These are phyloP conservation scores for Chionis minor DNA, from an alignment of 2,113 vertebrate genomes.

Conservation along the genomic window DNA sequence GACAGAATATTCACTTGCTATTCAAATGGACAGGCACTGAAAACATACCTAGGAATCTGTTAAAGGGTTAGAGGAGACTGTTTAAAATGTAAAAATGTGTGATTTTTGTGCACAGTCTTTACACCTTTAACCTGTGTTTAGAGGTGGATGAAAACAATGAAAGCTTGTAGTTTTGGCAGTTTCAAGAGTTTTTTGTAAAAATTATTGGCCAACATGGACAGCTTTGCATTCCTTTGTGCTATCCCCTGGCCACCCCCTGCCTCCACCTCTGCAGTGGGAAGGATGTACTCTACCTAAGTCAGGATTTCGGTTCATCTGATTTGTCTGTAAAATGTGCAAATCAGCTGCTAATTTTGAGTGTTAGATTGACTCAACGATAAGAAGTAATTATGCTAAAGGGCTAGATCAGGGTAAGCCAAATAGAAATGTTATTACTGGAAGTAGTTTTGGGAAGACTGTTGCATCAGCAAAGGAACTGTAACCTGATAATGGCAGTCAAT, in stretches of 20 bases:
- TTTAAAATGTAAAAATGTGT: background rate
- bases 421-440: constrained; percentile 52
- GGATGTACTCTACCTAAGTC: background rate
- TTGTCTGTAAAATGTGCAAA: constrained; percentile 32
- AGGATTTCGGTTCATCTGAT: constrained; percentile 2
- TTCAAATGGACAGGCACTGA: background rate
- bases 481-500: background rate
- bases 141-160: background rate
- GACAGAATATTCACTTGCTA: background rate
- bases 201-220: background rate
- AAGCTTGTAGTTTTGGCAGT: constrained; percentile 22
- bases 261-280: background rate
- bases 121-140: constrained; percentile 2
- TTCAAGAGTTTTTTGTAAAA: constrained; percentile 20
- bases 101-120: background rate
- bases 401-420: constrained; percentile 27
- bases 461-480: constrained; percentile 29
- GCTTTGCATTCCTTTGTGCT: background rate
- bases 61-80: constrained; percentile 11
- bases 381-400: constrained; percentile 21
- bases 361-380: constrained; percentile 22
- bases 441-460: constrained; percentile 24
- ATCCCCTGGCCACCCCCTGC: background rate
- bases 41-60: background rate
- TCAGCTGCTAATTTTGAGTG: constrained; percentile 38